Base-by-base conservation (phyloP, 2,888 invertebrate species). In the Taenaris catops region DNA sequence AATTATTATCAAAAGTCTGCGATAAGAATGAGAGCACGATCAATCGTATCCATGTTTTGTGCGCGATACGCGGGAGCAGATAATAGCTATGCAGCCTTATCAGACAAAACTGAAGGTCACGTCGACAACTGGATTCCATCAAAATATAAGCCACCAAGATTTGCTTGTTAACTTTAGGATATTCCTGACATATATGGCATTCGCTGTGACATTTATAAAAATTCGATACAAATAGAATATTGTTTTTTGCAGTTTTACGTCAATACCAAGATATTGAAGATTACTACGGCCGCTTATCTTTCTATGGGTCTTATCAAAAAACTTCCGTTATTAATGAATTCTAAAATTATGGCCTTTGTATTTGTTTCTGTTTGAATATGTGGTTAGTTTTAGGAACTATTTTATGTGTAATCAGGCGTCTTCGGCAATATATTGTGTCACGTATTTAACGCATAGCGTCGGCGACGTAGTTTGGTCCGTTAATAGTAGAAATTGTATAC, bases 11-110 rank as follows among this genome's bases (percentile, higher is more conserved):
- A 72, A 66, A 67, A 64, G 55, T 58, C 51, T 47, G 43, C 51
- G 83, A 81, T 81, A 83, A 80, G 65, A 58, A 40, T 39, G 48
- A 61, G 60, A 57, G 63, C 63, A 70, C 69, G 67, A 81, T 81
- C 75, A 75, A 76, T 79, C 70, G 75, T 66, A 61, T 56, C 53
- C 63, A 59, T 55, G 61, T 61, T 61, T 55, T 23, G 16, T 46
- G 54, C 41, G 54, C 63, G 63, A 68, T 66, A 74, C 58, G 57
- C 55, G 56, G 56, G 63, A 62, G 57, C 47, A 63, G 65, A 67
- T 66, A 71, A 46, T 41, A 34, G 44, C 58, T 60, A 53, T 78
- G 74, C 76, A 76, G 53, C 52, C 57, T 74, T 78, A 79, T 78
- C 79, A 51, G 57, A 53, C 41, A 53, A 49, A 42, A 51, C 34